Base-by-base conservation (phyloP, 2,797 vertebrate genomes). In the Acridotheres tristis region DNA sequence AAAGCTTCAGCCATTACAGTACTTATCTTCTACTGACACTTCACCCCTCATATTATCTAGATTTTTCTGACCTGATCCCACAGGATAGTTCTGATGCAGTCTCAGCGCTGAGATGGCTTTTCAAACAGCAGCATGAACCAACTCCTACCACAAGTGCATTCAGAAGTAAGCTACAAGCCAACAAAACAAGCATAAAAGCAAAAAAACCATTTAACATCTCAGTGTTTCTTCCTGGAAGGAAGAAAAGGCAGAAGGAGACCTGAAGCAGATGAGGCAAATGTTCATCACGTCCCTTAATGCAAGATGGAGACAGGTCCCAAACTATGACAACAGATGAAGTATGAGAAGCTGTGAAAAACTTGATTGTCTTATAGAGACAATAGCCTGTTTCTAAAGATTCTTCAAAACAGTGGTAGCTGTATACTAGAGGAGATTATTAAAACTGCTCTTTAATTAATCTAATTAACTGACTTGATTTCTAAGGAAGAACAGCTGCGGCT, bases 251-350 rank as follows among this genome's bases (percentile, higher is more conserved):
- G 43, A 32, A 80, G 23, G 20, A 63, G 42, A 54, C 4, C 30
- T 29, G 54, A 57, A 85, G 30, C 10, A 68, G 47, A 22, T 1
- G 16, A 82, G 36, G 54, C 25, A 72, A 51, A 30, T 22, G 29
- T 26, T 83, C 9, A 5, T n/a, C 3, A 0, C 1, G 23, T 18
- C 30, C 21, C 34, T 80, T 25, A 66, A 32, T 2, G 23, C 36
- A 34, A 9, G 1, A 21, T 7, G 30, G 73, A 73, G 32, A n/a
- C 0, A 2, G 8, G 42, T 59, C 18, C 29, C n/a, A 12, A 43
- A 22, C 26, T 16, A 30, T 1, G 5, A 16, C 38, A 66, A 51
- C 0, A 7, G n/a, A 74, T 32, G 45, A 53, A 63, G 16, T 5
- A 21, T 0, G 1, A 74, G 53, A 59, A 74, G 23, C 16, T 29